Percentiles rank a stretch among this genome's conserved stretches.
These are phyloP conservation scores for Petrosia ficiformis DNA, from an alignment of 37 sponge, comb jelly and placozoan genomes.

Conservation along the genomic window DNA sequence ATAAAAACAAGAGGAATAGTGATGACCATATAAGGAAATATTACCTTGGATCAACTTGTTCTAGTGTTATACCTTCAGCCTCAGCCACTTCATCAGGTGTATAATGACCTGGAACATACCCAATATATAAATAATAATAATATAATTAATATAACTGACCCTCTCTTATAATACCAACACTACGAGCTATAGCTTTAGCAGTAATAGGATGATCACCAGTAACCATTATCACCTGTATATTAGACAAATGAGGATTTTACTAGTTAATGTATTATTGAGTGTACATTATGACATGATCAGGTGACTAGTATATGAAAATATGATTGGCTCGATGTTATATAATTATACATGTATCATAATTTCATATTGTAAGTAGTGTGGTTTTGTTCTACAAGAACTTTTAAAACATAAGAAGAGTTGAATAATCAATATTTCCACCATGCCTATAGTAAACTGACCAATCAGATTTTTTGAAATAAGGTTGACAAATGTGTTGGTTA, in stretches of 20 bases:
- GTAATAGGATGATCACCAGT: conserved; percentile 99
- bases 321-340: too few species aligned
- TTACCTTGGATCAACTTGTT: neutral
- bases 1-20: neutral
- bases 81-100: neutral
- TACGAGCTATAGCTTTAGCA: conserved; percentile 92
- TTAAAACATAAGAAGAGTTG: too few species aligned
- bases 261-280: too few species aligned
- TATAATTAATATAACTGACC: conserved; percentile 40
- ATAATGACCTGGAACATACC: neutral
- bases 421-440: too few species aligned
- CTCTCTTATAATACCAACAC: conserved; percentile 90
- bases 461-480: too few species aligned
- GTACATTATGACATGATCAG: too few species aligned
- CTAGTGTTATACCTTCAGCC: neutral
- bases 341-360: too few species aligned
- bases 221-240: conserved; percentile 99
- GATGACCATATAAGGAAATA: neutral
- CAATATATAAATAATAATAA: neutral
- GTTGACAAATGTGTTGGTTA: too few species aligned
- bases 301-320: too few species aligned
- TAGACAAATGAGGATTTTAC: neutral
- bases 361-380: too few species aligned
- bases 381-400: neutral
- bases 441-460: too few species aligned